phyloP scores from a whole-genome alignment of 2,888 invertebrate genomes.

The Blastobasis lacticolella region DNA sequence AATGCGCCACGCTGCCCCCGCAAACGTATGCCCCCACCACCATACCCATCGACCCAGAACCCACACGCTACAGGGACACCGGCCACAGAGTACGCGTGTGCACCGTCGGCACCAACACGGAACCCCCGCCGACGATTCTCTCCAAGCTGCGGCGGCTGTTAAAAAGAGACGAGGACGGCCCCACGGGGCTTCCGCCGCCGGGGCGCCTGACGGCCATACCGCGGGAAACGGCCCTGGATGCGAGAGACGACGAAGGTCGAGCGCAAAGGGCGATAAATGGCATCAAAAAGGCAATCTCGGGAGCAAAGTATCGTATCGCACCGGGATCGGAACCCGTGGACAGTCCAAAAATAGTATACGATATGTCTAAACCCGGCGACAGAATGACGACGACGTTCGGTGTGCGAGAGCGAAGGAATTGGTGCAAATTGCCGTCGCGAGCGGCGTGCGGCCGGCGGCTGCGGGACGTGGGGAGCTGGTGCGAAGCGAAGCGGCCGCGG shows the following conservation, averaged over 20 bases:
- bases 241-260: slow-evolving; percentile 41
- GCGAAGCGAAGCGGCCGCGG: slow-evolving; percentile 34
- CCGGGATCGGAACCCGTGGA: slow-evolving; percentile 48
- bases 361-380: slow-evolving; percentile 58
- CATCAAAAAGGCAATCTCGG: slow-evolving; percentile 52
- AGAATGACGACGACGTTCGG: slow-evolving; percentile 63
- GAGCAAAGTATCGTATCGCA: slow-evolving; percentile 54
- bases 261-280: slow-evolving; percentile 45
- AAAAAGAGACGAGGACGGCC: slow-evolving; percentile 32
- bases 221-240: slow-evolving; percentile 42
- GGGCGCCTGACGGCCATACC: slow-evolving; percentile 47
- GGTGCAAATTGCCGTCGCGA: slow-evolving; percentile 48
- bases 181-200: slow-evolving; percentile 32
- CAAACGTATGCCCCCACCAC: slow-evolving; percentile 40
- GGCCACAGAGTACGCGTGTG: slow-evolving; percentile 38
- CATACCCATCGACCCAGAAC: slow-evolving; percentile 17
- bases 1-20: slow-evolving; percentile 47
- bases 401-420: slow-evolving; percentile 39
- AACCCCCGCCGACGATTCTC: slow-evolving; percentile 46
- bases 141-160: slow-evolving; percentile 37
- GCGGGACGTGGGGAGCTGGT: slow-evolving; percentile 44
- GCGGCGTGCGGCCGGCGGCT: slow-evolving; percentile 40
- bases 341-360: slow-evolving; percentile 63
- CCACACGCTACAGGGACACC: slow-evolving; percentile 20
- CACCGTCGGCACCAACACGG: slow-evolving; percentile 62